Evolutionary conservation across 2,797 vertebrate species (phyloP).

Genomic region (Ambastaia sidthimunki): DNA sequence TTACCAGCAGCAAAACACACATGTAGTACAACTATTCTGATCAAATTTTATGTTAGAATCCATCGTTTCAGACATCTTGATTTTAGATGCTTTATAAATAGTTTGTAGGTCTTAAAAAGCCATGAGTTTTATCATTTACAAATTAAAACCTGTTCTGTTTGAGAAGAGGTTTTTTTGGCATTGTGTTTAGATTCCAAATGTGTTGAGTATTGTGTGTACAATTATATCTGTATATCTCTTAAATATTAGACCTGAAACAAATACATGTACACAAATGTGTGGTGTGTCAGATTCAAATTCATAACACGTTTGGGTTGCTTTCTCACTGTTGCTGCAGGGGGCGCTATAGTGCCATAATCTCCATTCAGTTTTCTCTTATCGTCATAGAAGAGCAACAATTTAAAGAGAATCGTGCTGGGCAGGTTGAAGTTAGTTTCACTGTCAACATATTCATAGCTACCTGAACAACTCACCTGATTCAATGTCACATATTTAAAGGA

Average conservation of each 20-base stretch:
- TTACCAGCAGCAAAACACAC: slow-evolving; percentile 66
- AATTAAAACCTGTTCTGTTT: neutral
- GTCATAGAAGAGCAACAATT: neutral
- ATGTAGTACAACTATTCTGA: slow-evolving; percentile 3
- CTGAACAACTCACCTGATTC: neutral
- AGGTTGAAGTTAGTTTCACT: neutral
- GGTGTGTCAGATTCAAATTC: too few species aligned
- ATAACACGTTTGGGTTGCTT: too few species aligned
- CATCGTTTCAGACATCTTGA: neutral
- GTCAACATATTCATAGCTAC: neutral
- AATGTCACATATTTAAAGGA: neutral
- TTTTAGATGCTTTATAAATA: slow-evolving; percentile 1
- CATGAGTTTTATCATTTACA: neutral
- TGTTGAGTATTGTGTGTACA: neutral
- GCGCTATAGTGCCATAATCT: too few species aligned
- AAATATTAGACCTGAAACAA: neutral
- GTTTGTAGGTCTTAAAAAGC: neutral
- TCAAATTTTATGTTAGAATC: neutral
- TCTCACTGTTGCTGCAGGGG: too few species aligned
- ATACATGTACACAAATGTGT: too few species aligned
- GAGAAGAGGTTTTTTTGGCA: neutral
- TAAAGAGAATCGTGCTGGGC: neutral
- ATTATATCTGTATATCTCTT: neutral
- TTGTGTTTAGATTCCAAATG: neutral
- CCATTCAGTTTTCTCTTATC: too few species aligned